Evolutionary conservation across 2,113 vertebrate species (phyloP).

Genomic region (Zonotrichia leucophrys): DNA sequence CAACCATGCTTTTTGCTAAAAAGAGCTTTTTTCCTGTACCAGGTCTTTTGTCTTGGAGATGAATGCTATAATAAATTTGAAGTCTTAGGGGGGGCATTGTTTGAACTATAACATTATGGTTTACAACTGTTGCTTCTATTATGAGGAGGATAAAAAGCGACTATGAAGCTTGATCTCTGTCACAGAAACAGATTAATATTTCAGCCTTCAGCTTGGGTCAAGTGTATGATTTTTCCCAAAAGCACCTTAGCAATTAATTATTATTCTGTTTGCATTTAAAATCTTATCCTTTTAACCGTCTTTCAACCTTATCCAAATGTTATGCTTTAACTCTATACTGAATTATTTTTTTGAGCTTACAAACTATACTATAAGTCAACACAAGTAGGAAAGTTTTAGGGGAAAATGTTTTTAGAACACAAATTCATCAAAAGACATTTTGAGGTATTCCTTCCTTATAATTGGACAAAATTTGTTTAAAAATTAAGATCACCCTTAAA

Average conservation of each 20-base stretch:
- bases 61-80: slow-evolving; percentile 88
- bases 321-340: slow-evolving; percentile 17
- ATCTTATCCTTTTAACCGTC: slow-evolving; percentile 53
- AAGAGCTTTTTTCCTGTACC: slow-evolving; percentile 81
- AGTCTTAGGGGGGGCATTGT: slow-evolving; percentile 83
- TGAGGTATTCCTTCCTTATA: neutral
- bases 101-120: slow-evolving; percentile 86
- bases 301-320: slow-evolving; percentile 32
- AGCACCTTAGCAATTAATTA: slow-evolving; percentile 80
- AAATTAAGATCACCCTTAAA: neutral
- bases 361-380: neutral
- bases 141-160: slow-evolving; percentile 79
- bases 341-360: neutral
- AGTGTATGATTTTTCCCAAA: slow-evolving; percentile 81
- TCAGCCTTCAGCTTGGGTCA: slow-evolving; percentile 81
- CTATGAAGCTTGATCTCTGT: slow-evolving; percentile 82
- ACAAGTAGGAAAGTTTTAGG: neutral
- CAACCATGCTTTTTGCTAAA: slow-evolving; percentile 84
- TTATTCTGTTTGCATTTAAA: slow-evolving; percentile 75
- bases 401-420: neutral
- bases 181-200: slow-evolving; percentile 82
- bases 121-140: slow-evolving; percentile 87
- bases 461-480: neutral
- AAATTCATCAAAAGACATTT: neutral
- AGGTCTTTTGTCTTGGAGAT: slow-evolving; percentile 86